A percentile compares a stretch with the other conserved stretches of the same genome.
Evolutionary conservation across 2,888 invertebrate species (phyloP).

Genomic region (Cantharis nigra): DNA sequence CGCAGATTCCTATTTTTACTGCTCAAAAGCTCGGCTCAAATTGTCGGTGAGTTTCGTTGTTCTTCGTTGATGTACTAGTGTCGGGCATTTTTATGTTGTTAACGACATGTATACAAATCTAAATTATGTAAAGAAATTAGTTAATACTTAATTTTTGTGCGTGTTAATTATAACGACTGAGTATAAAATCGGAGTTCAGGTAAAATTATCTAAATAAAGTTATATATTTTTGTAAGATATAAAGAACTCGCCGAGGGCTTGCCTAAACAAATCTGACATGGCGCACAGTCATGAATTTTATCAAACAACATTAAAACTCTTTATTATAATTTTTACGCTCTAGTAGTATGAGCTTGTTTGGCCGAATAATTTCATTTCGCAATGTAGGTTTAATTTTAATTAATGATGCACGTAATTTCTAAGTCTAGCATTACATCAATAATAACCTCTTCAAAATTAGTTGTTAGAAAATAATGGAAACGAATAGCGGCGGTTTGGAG

Average conservation of each 20-base stretch:
- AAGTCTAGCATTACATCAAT: background rate
- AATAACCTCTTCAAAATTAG: background rate
- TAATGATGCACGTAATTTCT: background rate
- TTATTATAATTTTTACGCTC: background rate
- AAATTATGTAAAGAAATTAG: conserved; percentile 52
- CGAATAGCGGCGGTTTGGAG: conserved; percentile 52
- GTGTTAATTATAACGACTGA: conserved; percentile 13
- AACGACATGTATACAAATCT: conserved; percentile 59
- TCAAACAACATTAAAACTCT: background rate
- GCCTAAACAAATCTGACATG: conserved; percentile 40
- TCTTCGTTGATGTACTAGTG: background rate
- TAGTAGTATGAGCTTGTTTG: background rate
- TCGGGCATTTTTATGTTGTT: conserved; percentile 55
- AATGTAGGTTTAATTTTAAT: background rate
- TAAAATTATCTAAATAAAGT: conserved; percentile 5
- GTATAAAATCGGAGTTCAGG: conserved; percentile 22
- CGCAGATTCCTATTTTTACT: background rate
- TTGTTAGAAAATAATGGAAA: conserved; percentile 48
- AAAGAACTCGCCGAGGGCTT: conserved; percentile 25
- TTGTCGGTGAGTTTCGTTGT: background rate
- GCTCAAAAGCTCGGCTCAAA: background rate
- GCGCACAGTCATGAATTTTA: conserved; percentile 36
- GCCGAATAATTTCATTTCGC: background rate
- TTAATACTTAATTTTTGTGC: conserved; percentile 38
- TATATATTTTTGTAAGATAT: background rate